Percentiles rank a stretch among this genome's conserved stretches.
Conservation (phyloP, 2,888 invertebrate genomes). For the Hyposoter dolosus region DNA sequence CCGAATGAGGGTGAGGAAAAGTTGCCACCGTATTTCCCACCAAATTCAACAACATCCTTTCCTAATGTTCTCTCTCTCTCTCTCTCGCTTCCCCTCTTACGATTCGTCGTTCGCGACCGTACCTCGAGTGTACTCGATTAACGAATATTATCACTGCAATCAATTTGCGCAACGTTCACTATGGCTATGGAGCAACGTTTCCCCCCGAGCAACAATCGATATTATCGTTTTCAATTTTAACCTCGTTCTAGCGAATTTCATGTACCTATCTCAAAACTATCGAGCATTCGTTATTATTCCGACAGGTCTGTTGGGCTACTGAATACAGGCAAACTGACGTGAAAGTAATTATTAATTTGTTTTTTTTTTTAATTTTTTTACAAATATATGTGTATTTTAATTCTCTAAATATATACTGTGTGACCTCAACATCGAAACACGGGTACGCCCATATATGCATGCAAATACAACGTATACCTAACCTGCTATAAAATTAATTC, state of each 20-base stretch:
- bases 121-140: constrained; percentile 29
- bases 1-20: background rate
- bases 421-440: constrained; percentile 11
- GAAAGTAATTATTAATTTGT: background rate
- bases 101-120: background rate
- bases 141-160: constrained; percentile 58
- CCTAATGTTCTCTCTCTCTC: background rate
- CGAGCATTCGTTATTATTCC: background rate
- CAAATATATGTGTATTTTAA: background rate
- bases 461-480: constrained; percentile 26
- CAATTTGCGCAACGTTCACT: constrained; percentile 20
- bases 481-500: constrained; percentile 46
- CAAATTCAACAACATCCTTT: background rate
- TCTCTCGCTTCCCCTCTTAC: background rate
- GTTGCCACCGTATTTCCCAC: background rate
- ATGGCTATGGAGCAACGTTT: constrained; percentile 20
- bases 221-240: constrained; percentile 58
- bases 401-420: constrained; percentile 40
- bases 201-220: constrained; percentile 51
- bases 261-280: background rate
- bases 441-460: background rate
- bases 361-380: background rate
- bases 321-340: background rate
- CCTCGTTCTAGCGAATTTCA: constrained; percentile 20
- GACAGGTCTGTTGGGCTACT: background rate